Percentiles rank a stretch among this genome's conserved stretches.
These are phyloP conservation scores for Zaprionus africanus DNA, from an alignment of 1,140 invertebrate species.

Conservation along the genomic window DNA sequence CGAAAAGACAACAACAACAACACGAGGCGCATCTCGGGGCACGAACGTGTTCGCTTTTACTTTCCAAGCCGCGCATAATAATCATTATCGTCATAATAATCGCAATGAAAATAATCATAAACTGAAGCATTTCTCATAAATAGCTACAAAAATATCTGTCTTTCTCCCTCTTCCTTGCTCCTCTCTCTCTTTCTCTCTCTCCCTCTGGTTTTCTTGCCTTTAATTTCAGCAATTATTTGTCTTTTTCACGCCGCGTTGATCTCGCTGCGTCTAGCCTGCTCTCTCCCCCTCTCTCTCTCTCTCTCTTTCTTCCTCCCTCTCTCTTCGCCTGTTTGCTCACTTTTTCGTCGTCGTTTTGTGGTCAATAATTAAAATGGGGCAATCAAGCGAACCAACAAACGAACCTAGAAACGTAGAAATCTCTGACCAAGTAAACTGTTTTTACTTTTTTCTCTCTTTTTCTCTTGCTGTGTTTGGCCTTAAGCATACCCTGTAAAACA, in stretches of 20 bases:
- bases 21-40: neutral
- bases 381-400: slow-evolving; percentile 51
- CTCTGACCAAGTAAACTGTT: slow-evolving; percentile 65
- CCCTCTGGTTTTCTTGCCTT: slow-evolving; percentile 48
- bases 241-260: slow-evolving; percentile 61
- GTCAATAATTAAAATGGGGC: slow-evolving; percentile 70
- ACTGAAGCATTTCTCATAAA: slow-evolving; percentile 3
- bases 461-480: neutral
- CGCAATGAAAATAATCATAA: slow-evolving; percentile 9
- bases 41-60: slow-evolving; percentile 5
- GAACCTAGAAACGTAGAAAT: slow-evolving; percentile 2
- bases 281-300: neutral
- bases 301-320: slow-evolving; percentile 20
- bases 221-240: slow-evolving; percentile 77
- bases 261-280: slow-evolving; percentile 19
- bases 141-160: neutral
- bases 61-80: slow-evolving; percentile 2
- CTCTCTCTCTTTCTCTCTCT: slow-evolving; percentile 7
- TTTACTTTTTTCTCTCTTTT: slow-evolving; percentile 40
- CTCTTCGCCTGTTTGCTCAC: neutral
- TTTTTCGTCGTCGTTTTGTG: slow-evolving; percentile 11
- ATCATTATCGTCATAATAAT: slow-evolving; percentile 6
- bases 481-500: slow-evolving; percentile 16
- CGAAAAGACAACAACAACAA: slow-evolving; percentile 36
- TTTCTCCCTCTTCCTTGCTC: slow-evolving; percentile 9